Evolutionary conservation across 2,888 invertebrate genomes (phyloP), one percentile per base, ranked within the genome.

Genomic region (Chrysolina haemoptera): DNA sequence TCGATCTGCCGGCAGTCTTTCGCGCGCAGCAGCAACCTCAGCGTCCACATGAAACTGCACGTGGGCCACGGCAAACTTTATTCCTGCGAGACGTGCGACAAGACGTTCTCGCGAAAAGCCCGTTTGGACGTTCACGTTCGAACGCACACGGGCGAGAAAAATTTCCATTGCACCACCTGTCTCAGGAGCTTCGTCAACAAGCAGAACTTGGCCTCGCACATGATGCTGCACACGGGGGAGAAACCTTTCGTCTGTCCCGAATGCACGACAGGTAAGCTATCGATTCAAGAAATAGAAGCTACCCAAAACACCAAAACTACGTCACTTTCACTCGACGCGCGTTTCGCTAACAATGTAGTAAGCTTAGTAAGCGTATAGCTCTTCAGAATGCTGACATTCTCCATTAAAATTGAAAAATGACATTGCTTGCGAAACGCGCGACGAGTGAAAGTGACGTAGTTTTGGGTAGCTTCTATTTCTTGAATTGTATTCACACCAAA

Each of bases 81-180:
- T 62, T 71, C 76, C 8, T 84, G 84, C 70, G 74, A 79, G n/a
- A 69, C 78, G 46, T 84, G 84, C 67, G 71, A 80, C 18, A 78
- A 79, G 41, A 75, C 70, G 68, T 84, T 84, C 68, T 12, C 18
- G 4, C 22, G 53, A 18, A 53, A 53, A 73, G 73, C 73, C 18
- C 75, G 75, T 67, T 46, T 77, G n/a, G 73, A 74, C 10, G 53
- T 72, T 22, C 78, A 78, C 62, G 27, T 85, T 59, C 76, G 86
- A 53, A 80, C 83, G 14, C 86, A 86, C 68, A 86, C 86, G 0
- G 86, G 86, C 0, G 86, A 86, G 75, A 85, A 85, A 76, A 86
- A 86, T 1, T 85, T 79, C 76, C 67, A 76, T 14, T 86, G 86
- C 74, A 55, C 75, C 4, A 70, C 76, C 16, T 86, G 86, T 70